Base-by-base conservation (phyloP, 1,140 invertebrate species). In the Apis florea region DNA sequence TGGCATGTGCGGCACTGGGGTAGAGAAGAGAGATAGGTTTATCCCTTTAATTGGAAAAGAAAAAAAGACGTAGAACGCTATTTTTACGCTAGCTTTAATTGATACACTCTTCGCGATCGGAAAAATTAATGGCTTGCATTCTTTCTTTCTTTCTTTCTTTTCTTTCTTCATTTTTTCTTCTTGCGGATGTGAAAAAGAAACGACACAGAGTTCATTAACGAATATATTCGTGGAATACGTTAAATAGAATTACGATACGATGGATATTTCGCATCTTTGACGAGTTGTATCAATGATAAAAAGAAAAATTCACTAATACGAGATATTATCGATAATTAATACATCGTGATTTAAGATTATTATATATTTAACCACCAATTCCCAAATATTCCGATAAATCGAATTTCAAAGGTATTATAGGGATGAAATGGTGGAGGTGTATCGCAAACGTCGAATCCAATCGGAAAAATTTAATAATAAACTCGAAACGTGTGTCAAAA, bases 401-500 rank as follows among this genome's bases (percentile, higher is more conserved):
- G 11, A 4, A 19, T 26, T 40, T 9, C 21, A 61, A 49, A 61
- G 17, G 26, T 40, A 40, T 40, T 40, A 40, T 40, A 40, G 31
- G 31, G 31, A 5, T 40, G 31, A 40, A 40, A 40, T 40, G 31
- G 6, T 40, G 31, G 31, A 40, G 31, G n/a, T 6, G 0, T 40
- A 40, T 40, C 31, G 31, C 31, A 40, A 31, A 4, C 31, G 31
- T 31, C 2, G 31, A 4, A 31, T 31, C 31, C 0, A 31, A 4
- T 31, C 0, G n/a, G 26, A 15, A 21, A 9, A 78, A 69, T 66
- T 53, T 78, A 78, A 78, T 78, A 69, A 78, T 24, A 11, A 31
- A 47, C 56, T 53, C 21, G 49, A 40, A 40, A 40, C 31, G n/a
- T n/a, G 31, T 6, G 31, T 40, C 31, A 40, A 40, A 6, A 40